These are phyloP conservation scores for Procavia capensis DNA, from an alignment of 2,113 vertebrate species.

Conservation along the genomic window DNA sequence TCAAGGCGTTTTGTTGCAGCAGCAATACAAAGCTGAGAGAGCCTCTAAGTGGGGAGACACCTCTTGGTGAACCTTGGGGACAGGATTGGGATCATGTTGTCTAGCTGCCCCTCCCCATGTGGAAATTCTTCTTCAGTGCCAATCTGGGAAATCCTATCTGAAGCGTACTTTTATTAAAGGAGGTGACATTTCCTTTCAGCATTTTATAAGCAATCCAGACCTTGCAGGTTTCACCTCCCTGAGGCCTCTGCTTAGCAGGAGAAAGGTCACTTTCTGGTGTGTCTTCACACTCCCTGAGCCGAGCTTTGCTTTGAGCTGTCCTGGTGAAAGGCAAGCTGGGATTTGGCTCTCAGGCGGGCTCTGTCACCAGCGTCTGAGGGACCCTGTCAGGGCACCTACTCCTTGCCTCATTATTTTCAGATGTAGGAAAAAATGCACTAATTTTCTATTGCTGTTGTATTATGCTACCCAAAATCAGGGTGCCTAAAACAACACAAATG, in stretches of 20 bases:
- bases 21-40: neutral
- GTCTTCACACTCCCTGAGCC: neutral
- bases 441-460: neutral
- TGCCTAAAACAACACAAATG: neutral
- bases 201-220: neutral
- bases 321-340: neutral
- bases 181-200: neutral
- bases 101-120: neutral
- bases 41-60: neutral
- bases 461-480: neutral
- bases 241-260: neutral
- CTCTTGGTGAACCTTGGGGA: neutral
- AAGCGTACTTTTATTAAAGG: neutral
- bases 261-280: neutral
- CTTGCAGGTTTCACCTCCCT: rapidly evolving
- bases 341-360: neutral
- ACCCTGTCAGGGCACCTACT: neutral
- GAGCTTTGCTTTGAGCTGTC: neutral
- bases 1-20: neutral
- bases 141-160: neutral
- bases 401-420: neutral
- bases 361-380: neutral
- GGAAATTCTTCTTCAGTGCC: neutral
- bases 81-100: neutral
- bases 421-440: neutral